A percentile compares a stretch with the other conserved stretches of the same genome.
These are phyloP conservation scores for Caenorhabditis inopinata DNA, from an alignment of 1,140 invertebrate species.

Conservation along the genomic window DNA sequence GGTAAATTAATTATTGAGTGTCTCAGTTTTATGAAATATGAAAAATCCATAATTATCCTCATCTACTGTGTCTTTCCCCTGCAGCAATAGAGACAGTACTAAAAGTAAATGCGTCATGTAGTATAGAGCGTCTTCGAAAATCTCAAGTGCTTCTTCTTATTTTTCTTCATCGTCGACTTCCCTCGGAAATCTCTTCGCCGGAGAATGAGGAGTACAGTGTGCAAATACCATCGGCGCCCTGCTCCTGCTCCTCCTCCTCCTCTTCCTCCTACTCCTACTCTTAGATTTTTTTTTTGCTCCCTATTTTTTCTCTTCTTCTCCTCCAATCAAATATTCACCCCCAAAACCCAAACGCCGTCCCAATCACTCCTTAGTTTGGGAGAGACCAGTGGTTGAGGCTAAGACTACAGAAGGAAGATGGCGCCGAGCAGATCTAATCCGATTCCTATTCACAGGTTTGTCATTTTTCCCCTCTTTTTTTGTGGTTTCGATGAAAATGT, in stretches of 20 bases:
- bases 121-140: neutral
- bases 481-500: neutral
- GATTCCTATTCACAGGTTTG: constrained; percentile 19
- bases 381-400: too few relatives aligned
- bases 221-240: too few relatives aligned
- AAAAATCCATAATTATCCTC: neutral
- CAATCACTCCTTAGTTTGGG: too few relatives aligned
- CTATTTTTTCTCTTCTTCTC: neutral
- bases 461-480: neutral
- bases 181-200: too few relatives aligned
- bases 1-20: too few relatives aligned
- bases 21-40: too few relatives aligned
- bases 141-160: constrained; percentile 13
- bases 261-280: neutral
- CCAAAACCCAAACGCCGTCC: too few relatives aligned
- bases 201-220: neutral
- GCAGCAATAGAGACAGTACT: too few relatives aligned
- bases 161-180: too few relatives aligned
- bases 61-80: neutral
- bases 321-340: neutral
- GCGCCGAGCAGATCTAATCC: constrained; percentile 9
- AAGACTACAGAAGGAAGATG: neutral
- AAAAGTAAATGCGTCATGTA: constrained; percentile 5
- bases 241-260: too few relatives aligned
- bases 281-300: neutral